A percentile compares a stretch with the other conserved stretches of the same genome.
phyloP scores from a whole-genome alignment of 2,113 vertebrate genomes.

The Centrocercus urophasianus region DNA sequence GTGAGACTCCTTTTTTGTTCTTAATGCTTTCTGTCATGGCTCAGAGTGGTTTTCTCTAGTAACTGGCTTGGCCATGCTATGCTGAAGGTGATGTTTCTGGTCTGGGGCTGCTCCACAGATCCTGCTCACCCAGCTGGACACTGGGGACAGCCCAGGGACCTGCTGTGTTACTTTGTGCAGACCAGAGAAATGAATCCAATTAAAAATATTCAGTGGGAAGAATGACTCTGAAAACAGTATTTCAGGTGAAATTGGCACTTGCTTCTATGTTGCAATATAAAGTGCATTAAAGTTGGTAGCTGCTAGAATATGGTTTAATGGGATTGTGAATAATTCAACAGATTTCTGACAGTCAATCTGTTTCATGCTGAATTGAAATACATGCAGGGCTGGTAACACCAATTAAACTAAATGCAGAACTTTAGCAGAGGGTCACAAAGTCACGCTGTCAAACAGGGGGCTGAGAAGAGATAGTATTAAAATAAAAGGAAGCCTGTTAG shows the following conservation, averaged over 20 bases:
- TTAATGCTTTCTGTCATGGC: background rate
- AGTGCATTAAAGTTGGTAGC: background rate
- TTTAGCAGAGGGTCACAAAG: background rate
- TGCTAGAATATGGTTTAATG: background rate
- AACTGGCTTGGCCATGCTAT: background rate
- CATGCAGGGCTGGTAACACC: background rate
- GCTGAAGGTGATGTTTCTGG: background rate
- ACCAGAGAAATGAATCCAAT: background rate
- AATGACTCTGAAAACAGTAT: background rate
- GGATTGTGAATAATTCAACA: background rate
- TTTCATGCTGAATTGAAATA: background rate
- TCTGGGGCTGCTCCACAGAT: background rate
- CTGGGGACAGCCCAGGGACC: background rate
- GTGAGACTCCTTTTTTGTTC: rapidly evolving
- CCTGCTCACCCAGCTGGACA: background rate
- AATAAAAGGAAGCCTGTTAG: background rate
- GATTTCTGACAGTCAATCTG: background rate
- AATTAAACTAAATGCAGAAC: background rate
- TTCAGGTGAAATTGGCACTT: background rate
- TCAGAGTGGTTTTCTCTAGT: background rate
- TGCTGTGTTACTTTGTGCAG: background rate
- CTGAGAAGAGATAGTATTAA: background rate
- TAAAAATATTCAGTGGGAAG: background rate
- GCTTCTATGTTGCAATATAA: background rate
- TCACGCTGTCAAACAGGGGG: background rate